Conservation (phyloP, 1,140 invertebrate genomes). For the Aphelinus certus region DNA sequence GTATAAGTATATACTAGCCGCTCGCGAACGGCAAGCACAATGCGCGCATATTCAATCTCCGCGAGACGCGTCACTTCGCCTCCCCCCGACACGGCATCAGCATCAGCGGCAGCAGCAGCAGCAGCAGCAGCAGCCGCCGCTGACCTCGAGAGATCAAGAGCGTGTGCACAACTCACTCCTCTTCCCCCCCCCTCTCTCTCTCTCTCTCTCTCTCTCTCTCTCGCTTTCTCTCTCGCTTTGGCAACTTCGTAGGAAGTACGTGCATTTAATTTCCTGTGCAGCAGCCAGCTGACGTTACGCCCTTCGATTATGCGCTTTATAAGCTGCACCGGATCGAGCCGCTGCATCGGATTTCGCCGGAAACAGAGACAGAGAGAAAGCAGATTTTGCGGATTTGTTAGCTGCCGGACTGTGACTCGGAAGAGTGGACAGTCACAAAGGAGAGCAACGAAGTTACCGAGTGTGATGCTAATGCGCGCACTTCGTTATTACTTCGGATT, state of each 20-base stretch:
- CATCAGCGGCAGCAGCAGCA: not conserved
- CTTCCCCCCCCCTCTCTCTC: no score
- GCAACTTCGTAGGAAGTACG: slow-evolving; percentile 12
- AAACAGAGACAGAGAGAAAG: no score
- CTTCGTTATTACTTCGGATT: no score
- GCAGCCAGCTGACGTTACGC: no score
- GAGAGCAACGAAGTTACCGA: no score
- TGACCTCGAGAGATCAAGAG: slow-evolving; percentile 16
- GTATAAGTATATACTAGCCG: no score
- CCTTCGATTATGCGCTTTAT: not conserved
- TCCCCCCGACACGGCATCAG: slow-evolving; percentile 11
- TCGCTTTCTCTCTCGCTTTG: not conserved
- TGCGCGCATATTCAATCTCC: slow-evolving; percentile 31
- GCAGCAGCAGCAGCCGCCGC: not conserved
- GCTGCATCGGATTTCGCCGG: not conserved
- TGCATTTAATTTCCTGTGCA: slow-evolving; percentile 36
- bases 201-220: no score
- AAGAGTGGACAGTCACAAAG: no score
- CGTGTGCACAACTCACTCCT: not conserved
- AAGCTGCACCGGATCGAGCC: not conserved
- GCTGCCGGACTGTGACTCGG: no score
- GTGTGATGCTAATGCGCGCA: no score
- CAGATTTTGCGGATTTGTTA: no score
- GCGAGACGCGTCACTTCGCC: slow-evolving; percentile 25
- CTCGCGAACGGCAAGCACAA: no score